These are phyloP conservation scores for Chironomus striatipennis DNA, from an alignment of 1,140 invertebrate species.

Conservation along the genomic window DNA sequence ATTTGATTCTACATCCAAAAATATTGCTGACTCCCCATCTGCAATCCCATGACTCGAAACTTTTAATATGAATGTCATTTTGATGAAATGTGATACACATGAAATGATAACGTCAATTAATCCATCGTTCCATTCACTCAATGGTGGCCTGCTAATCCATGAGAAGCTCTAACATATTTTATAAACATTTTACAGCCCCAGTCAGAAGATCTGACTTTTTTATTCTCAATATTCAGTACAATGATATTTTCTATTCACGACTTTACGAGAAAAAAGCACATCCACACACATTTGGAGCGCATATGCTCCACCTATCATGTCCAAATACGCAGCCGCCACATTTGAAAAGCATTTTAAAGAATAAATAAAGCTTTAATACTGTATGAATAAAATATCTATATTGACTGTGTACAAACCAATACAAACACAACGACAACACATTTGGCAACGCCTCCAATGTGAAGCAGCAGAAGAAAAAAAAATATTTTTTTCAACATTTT, in stretches of 20 bases:
- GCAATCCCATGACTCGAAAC: too few species aligned
- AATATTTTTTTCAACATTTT: too few species aligned
- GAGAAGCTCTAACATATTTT: not conserved
- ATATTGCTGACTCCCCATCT: too few species aligned
- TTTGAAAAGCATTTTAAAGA: not conserved
- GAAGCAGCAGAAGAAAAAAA: too few species aligned
- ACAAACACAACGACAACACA: not conserved
- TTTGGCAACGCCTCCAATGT: not conserved
- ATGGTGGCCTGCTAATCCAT: not conserved
- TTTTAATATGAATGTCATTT: not conserved
- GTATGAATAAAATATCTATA: too few species aligned
- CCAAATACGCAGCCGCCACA: not conserved
- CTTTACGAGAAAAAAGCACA: not conserved
- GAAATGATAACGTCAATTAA: not conserved
- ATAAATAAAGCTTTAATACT: too few species aligned
- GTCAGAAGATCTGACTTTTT: not conserved
- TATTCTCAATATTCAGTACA: not conserved
- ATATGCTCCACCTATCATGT: not conserved
- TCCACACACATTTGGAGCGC: not conserved
- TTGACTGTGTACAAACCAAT: not conserved
- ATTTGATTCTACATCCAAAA: too few species aligned
- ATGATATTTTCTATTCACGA: too few species aligned
- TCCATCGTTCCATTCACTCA: not conserved
- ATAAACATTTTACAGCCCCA: not conserved
- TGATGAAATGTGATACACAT: not conserved